Conservation (phyloP, 2,888 invertebrate species). For the Conistra vaccinii region DNA sequence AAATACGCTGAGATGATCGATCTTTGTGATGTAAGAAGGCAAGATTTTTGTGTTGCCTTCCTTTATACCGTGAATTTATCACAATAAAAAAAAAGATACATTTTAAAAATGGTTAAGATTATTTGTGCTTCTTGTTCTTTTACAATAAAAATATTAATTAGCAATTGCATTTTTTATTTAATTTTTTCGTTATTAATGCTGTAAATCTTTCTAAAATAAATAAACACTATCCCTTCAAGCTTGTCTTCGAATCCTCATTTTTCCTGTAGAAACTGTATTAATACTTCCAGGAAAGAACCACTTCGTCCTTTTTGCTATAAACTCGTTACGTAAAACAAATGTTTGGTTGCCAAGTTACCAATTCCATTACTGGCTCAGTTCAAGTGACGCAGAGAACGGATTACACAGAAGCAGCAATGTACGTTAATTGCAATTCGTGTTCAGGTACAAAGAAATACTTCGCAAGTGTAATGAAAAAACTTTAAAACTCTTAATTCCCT, state of each 20-base stretch:
- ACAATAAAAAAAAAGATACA: not conserved
- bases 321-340: conserved; percentile 55
- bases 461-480: conserved; percentile 68
- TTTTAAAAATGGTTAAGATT: not conserved
- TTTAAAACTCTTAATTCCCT: conserved; percentile 66
- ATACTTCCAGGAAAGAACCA: not conserved
- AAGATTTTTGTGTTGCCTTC: not conserved
- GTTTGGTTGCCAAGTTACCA: conserved; percentile 49
- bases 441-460: conserved; percentile 67
- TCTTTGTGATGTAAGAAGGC: not conserved
- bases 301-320: conserved; percentile 34
- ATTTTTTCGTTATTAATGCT: not conserved
- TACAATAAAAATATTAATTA: not conserved
- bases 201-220: not conserved
- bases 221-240: not conserved
- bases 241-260: not conserved
- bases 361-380: conserved; percentile 51
- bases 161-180: not conserved
- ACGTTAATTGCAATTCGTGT: conserved; percentile 60
- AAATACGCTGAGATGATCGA: not conserved
- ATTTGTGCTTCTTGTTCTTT: not conserved
- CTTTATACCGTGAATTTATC: no score
- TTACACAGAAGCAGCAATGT: conserved; percentile 51
- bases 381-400: conserved; percentile 44
- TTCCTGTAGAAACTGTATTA: not conserved